phyloP scores from a whole-genome alignment of 2,113 vertebrate genomes.

The Crypturellus undulatus region DNA sequence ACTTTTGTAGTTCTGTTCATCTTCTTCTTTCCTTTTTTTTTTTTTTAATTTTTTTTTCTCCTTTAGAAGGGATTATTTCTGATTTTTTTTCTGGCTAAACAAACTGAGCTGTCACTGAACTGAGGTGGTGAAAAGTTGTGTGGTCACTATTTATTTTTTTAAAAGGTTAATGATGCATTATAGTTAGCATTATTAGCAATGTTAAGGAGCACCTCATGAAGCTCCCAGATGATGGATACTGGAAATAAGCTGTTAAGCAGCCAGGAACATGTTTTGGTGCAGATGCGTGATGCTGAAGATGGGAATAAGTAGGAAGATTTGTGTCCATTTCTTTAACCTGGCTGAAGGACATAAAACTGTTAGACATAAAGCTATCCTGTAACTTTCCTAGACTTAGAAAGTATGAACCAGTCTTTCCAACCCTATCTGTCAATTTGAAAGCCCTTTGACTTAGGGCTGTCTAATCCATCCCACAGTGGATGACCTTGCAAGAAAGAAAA shows the following conservation, averaged over 20 bases:
- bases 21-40: background rate
- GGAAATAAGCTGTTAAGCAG: background rate
- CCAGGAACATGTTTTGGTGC: background rate
- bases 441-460: background rate
- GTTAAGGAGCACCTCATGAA: background rate
- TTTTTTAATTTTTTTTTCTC: background rate
- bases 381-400: background rate
- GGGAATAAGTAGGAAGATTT: background rate
- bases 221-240: background rate
- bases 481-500: background rate
- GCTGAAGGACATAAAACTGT: background rate
- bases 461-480: background rate
- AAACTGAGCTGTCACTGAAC: background rate
- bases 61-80: background rate
- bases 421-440: background rate
- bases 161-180: background rate
- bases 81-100: background rate
- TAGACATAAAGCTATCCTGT: background rate
- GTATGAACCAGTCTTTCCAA: background rate
- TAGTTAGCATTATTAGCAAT: background rate
- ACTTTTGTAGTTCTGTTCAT: background rate
- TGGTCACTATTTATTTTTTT: background rate
- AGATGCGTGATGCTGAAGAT: background rate
- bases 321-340: accelerated
- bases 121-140: background rate